Percentiles rank a stretch among this genome's conserved stretches.
Conservation (phyloP, 2,113 vertebrate genomes). For the Mugil cephalus region DNA sequence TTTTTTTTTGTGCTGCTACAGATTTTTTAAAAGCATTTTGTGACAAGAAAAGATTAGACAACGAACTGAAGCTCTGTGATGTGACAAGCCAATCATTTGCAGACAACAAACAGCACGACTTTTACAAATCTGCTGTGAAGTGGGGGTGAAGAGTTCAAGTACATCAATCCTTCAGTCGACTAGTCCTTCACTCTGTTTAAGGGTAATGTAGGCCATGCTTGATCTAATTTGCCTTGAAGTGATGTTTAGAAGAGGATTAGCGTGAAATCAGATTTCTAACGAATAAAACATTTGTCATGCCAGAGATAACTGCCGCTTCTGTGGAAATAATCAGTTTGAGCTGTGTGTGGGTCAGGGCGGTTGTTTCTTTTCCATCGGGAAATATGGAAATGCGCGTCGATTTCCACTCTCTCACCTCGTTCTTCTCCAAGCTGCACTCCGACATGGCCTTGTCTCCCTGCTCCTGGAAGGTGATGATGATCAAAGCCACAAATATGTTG, state of each 20-base stretch:
- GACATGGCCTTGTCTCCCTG: conserved; percentile 99
- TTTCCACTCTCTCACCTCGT: conserved; percentile 87
- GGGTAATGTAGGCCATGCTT: conserved; percentile 6
- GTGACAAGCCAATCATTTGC: conserved; percentile 28
- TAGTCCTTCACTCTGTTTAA: conserved; percentile 17
- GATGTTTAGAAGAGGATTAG: conserved; percentile 22
- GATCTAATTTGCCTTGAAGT: conserved; percentile 10
- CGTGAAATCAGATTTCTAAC: conserved; percentile 14
- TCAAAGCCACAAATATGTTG: conserved; percentile 99
- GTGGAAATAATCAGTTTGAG: conserved; percentile 1
- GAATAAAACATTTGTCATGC: conserved; percentile 17
- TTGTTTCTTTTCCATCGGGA: not conserved
- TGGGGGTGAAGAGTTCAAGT: conserved; percentile 18
- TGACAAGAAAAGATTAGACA: conserved; percentile 31
- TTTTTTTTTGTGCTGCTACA: too few species aligned
- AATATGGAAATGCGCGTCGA: not conserved
- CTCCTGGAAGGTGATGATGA: conserved; percentile 99
- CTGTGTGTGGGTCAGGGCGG: not conserved
- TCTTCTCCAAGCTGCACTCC: conserved; percentile 98
- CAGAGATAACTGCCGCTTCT: too few species aligned
- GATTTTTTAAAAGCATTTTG: not conserved
- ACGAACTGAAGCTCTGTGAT: conserved; percentile 32
- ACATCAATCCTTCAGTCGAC: conserved; percentile 5
- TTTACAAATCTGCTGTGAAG: conserved; percentile 40
- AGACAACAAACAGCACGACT: conserved; percentile 30